Conservation (phyloP, 2,113 vertebrate genomes). For the Geothlypis trichas region DNA sequence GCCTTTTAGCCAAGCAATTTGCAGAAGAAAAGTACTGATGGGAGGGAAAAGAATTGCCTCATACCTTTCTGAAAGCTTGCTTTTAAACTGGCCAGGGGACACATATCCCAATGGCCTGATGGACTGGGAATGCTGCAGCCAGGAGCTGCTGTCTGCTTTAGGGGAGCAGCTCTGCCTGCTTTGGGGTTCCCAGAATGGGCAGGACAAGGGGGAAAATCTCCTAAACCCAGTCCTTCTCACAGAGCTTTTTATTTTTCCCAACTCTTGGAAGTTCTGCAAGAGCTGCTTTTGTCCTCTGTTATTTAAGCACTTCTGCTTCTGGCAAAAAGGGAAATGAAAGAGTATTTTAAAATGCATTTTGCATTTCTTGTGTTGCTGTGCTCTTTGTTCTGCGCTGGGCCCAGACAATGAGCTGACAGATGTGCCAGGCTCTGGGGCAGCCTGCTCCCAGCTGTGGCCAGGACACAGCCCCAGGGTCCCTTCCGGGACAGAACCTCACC, state of each 20-base stretch:
- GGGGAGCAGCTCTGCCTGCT: neutral
- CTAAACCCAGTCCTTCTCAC: neutral
- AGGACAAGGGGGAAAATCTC: neutral
- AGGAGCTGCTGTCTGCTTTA: neutral
- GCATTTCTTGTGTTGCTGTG: slow-evolving; percentile 14
- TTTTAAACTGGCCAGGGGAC: neutral
- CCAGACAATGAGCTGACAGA: slow-evolving; percentile 53
- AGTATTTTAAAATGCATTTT: slow-evolving; percentile 60
- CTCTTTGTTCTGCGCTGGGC: slow-evolving; percentile 14
- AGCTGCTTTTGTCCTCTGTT: slow-evolving; percentile 53
- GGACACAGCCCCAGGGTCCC: neutral
- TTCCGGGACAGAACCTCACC: neutral
- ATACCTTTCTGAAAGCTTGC: neutral
- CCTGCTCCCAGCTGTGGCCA: neutral
- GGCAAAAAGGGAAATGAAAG: slow-evolving; percentile 62
- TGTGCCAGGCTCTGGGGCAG: neutral
- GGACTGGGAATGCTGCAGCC: neutral
- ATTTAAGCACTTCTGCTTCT: slow-evolving; percentile 67
- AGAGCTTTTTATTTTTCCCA: slow-evolving; percentile 28
- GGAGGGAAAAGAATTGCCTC: neutral
- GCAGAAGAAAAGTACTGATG: neutral
- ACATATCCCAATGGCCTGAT: accelerated
- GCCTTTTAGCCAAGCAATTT: neutral
- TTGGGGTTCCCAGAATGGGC: neutral
- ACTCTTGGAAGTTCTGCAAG: slow-evolving; percentile 56